phyloP scores from a whole-genome alignment of 1,140 invertebrate species.

The Elymnias hypermnestra region DNA sequence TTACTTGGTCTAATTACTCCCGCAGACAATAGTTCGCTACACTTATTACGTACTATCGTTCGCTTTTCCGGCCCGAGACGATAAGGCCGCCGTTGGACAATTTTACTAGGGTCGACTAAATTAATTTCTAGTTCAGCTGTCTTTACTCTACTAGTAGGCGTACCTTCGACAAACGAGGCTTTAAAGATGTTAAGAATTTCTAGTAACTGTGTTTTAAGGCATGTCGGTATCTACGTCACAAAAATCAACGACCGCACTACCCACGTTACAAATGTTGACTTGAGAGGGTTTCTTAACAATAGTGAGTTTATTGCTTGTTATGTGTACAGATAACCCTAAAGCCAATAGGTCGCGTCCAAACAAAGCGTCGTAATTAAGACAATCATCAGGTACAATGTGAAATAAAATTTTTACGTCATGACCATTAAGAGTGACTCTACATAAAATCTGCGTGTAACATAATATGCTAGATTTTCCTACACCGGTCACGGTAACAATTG shows the following conservation, averaged over 20 bases:
- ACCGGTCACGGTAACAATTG: neutral
- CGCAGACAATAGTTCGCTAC: slow-evolving; percentile 6
- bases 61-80: slow-evolving; percentile 9
- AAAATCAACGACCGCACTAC: no score
- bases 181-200: no score
- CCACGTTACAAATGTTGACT: no score
- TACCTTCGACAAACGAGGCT: no score
- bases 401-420: slow-evolving; percentile 18
- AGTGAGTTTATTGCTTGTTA: no score
- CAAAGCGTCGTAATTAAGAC: no score
- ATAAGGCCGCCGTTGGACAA: slow-evolving; percentile 12
- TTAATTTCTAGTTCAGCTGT: slow-evolving; percentile 10
- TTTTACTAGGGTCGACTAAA: slow-evolving; percentile 13
- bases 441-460: slow-evolving; percentile 4
- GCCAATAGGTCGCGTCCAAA: no score
- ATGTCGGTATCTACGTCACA: no score
- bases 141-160: slow-evolving; percentile 7
- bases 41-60: slow-evolving; percentile 6
- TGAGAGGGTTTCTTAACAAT: no score
- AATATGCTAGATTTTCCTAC: slow-evolving; percentile 2
- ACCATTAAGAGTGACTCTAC: neutral
- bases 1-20: slow-evolving; percentile 12
- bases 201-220: no score
- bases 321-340: no score
- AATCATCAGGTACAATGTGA: no score